Conservation (phyloP, 2,888 invertebrate species). For the Limnephilus lunatus region DNA sequence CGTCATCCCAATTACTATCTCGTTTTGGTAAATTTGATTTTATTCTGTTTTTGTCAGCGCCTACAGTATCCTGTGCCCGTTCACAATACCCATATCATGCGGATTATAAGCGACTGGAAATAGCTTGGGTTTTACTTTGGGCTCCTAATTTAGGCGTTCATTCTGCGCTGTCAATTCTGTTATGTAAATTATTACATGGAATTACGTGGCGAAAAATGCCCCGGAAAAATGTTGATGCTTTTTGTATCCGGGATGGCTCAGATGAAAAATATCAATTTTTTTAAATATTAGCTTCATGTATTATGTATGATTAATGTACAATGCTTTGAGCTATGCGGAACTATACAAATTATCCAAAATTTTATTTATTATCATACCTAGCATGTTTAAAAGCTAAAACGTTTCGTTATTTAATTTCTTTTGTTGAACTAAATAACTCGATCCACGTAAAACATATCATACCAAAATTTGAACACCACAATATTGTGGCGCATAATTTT, state of each 20-base stretch:
- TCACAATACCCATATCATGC: background rate
- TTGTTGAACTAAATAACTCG: too few relatives aligned
- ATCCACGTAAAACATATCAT: too few relatives aligned
- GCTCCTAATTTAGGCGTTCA: background rate
- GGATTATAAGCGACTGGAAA: conserved; percentile 2
- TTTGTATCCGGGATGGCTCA: background rate
- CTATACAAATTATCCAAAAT: too few relatives aligned
- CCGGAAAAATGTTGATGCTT: background rate
- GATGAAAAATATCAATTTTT: background rate
- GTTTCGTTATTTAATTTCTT: too few relatives aligned
- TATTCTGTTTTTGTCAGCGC: background rate
- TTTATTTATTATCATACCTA: too few relatives aligned
- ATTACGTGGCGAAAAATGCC: background rate
- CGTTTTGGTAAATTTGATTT: background rate
- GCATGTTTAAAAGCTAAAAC: too few relatives aligned
- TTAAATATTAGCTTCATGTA: background rate
- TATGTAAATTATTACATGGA: background rate
- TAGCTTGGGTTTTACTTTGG: background rate
- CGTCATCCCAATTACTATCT: background rate
- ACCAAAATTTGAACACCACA: too few relatives aligned
- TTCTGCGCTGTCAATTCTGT: background rate
- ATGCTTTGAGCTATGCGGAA: too few relatives aligned
- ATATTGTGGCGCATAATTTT: too few relatives aligned
- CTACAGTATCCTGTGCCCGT: background rate
- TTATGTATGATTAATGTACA: background rate